Base-by-base conservation (phyloP, 2,888 invertebrate species). In the Troides aeacus region DNA sequence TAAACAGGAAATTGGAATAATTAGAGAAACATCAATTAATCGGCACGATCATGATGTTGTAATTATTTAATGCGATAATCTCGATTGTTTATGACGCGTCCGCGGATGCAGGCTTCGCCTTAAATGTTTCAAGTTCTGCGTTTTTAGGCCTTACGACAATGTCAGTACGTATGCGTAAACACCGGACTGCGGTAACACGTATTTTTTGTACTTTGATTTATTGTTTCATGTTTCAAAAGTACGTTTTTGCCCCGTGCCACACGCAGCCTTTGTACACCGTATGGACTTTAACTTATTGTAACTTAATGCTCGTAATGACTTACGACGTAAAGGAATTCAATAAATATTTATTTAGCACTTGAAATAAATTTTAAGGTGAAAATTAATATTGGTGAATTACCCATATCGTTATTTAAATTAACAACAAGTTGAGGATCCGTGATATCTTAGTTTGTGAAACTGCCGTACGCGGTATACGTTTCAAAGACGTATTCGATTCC, bases 191-290 rank as follows among this genome's bases (percentile, higher is more conserved):
- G 84, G 87, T 88, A 89, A 90, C 91, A 90, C 91, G 85, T 90
- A 82, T 86, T 90, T 88, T 91, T 90, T 91, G 85, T 84, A 78
- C 84, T 86, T 88, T 89, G 91, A 91, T 90, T 91, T 92, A 92
- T 89, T 87, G 89, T 90, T 88, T 88, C 85, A 84, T 76, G 84
- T 90, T 90, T 85, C 87, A 88, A 84, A 89, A 89, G 85, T 84
- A 78, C 79, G 82, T 89, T 91, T 90, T 90, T 89, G 82, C 84
- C 71, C 78, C 78, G 78, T 79, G 82, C 91, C 92, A 91, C 92
- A 90, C 92, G 82, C 91, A 84, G 87, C 80, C 82, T 83, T 84
- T 82, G 86, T 78, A 72, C 74, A 30, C 50, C 36, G 46, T 75
- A 78, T 77, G 79, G 46, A 76, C 77, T 79, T 79, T 85, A 85